Conservation (phyloP, 2,888 invertebrate genomes). For the Cancer borealis region DNA sequence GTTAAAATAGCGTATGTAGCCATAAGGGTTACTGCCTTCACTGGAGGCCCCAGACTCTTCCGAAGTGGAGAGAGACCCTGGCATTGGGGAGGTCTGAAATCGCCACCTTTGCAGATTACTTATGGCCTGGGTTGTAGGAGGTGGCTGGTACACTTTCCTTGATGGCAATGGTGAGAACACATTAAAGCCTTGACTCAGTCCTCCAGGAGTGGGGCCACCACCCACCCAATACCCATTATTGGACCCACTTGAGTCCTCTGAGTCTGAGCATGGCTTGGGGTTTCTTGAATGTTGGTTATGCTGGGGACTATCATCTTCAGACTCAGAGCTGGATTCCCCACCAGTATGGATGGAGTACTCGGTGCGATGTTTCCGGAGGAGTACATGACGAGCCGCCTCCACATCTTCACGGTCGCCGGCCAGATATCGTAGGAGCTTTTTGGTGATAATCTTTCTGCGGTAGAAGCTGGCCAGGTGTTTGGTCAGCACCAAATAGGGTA, state of each 20-base stretch:
- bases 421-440: constrained; percentile 63
- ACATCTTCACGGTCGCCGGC: constrained; percentile 67
- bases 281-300: not conserved
- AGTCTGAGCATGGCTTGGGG: not conserved
- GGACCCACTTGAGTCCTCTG: constrained; percentile 51
- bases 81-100: constrained; percentile 38
- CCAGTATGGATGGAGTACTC: constrained; percentile 62
- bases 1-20: constrained; percentile 86
- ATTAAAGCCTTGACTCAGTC: not conserved
- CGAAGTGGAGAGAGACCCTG: constrained; percentile 55
- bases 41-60: constrained; percentile 63
- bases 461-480: constrained; percentile 69
- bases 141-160: constrained; percentile 50
- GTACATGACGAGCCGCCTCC: constrained; percentile 44
- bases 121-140: not conserved
- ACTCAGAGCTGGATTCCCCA: constrained; percentile 73
- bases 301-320: constrained; percentile 78
- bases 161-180: constrained; percentile 52
- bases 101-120: constrained; percentile 66
- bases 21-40: constrained; percentile 84
- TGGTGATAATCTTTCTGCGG: constrained; percentile 73
- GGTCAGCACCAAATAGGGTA: constrained; percentile 74
- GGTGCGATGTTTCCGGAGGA: constrained; percentile 58
- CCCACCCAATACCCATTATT: constrained; percentile 56
- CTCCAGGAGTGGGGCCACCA: not conserved